Conservation (phyloP, 2,888 invertebrate genomes). For the Steinernema hermaphroditum region DNA sequence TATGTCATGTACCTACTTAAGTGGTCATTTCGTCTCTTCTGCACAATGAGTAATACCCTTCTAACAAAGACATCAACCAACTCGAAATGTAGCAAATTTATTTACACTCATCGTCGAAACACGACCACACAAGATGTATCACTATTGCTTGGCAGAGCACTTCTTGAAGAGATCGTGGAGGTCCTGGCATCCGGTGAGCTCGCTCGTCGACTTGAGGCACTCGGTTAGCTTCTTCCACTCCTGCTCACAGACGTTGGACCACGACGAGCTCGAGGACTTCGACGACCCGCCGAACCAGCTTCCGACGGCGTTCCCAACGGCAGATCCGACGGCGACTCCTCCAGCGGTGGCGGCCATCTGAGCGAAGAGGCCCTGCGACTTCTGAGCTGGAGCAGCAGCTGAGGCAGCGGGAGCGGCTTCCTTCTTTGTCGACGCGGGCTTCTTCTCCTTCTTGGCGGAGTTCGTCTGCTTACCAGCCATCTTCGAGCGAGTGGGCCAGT, state of each 20-base stretch:
- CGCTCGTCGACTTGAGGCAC: conserved; percentile 70
- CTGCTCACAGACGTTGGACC: conserved; percentile 78
- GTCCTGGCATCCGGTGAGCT: background rate
- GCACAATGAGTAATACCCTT: too few relatives aligned
- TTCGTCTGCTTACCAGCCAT: background rate
- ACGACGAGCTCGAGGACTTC: background rate
- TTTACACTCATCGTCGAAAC: too few relatives aligned
- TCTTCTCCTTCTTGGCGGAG: conserved; percentile 6
- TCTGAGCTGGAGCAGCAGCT: background rate
- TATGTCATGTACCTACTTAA: too few relatives aligned
- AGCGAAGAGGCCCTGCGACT: conserved; percentile 11
- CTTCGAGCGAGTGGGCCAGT: background rate
- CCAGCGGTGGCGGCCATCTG: conserved; percentile 14
- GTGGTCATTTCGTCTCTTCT: too few relatives aligned
- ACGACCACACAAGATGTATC: background rate
- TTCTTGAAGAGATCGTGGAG: conserved; percentile 20
- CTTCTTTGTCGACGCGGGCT: background rate
- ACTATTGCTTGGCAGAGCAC: background rate
- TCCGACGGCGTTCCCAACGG: background rate
- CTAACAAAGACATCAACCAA: background rate
- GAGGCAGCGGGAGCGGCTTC: background rate
- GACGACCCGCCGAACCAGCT: background rate
- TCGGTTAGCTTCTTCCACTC: conserved; percentile 93
- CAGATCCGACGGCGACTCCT: conserved; percentile 17
- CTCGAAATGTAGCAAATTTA: background rate